These are phyloP conservation scores for Noctua janthe DNA, from an alignment of 2,888 invertebrate genomes.

Conservation along the genomic window DNA sequence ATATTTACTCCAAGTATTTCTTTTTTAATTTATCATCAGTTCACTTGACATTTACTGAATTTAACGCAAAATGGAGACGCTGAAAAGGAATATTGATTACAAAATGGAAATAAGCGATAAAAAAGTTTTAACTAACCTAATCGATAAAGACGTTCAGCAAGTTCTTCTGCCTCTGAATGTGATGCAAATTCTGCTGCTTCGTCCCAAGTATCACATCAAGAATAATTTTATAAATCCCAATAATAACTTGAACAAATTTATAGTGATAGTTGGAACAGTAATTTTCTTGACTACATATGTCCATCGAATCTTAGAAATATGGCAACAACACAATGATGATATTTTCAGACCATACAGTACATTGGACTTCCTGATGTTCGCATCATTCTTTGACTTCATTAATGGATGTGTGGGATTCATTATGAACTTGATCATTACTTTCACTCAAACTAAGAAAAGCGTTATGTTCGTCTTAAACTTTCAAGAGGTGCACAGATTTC, in stretches of 20 bases:
- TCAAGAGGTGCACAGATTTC: slow-evolving; percentile 38
- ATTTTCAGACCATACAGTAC: background rate
- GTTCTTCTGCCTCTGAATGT: slow-evolving; percentile 13
- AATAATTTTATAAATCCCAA: slow-evolving; percentile 11
- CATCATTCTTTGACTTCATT: slow-evolving; percentile 8
- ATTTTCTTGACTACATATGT: background rate
- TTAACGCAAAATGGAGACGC: slow-evolving; percentile 4
- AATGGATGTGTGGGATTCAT: slow-evolving; percentile 9
- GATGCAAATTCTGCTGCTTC: slow-evolving; percentile 21
- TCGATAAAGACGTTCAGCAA: slow-evolving; percentile 18
- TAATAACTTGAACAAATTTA: background rate
- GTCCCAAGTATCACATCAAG: slow-evolving; percentile 22
- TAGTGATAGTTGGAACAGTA: background rate
- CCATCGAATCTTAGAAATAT: slow-evolving; percentile 9
- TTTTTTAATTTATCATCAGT: background rate
- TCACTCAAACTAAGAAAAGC: background rate
- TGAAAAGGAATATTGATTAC: background rate
- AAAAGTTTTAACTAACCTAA: background rate
- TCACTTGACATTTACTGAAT: background rate
- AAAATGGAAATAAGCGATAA: slow-evolving; percentile 2
- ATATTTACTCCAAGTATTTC: background rate
- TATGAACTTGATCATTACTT: slow-evolving; percentile 15
- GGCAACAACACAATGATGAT: background rate
- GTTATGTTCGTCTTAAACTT: slow-evolving; percentile 18
- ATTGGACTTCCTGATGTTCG: slow-evolving; percentile 5